These are phyloP conservation scores for Seriola rivoliana DNA, from an alignment of 2,113 vertebrate genomes.

Conservation along the genomic window DNA sequence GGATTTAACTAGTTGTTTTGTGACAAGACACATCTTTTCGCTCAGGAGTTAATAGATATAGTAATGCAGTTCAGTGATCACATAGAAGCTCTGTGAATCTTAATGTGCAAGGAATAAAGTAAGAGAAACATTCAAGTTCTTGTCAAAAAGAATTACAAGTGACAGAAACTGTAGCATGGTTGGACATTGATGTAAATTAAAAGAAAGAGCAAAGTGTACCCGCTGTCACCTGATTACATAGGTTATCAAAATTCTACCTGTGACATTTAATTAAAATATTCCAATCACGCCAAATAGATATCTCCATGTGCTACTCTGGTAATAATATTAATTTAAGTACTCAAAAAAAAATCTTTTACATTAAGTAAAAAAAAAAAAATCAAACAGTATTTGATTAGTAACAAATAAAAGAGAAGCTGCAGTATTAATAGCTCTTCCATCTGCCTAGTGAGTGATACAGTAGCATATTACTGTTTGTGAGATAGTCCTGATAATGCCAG, in stretches of 20 bases:
- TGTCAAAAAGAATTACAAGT: not conserved
- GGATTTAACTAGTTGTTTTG: not conserved
- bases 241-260: not conserved
- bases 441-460: slow-evolving; percentile 48
- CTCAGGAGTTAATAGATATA: not conserved
- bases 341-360: slow-evolving; percentile 20
- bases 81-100: not conserved
- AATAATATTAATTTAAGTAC: not conserved
- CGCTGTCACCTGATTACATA: not conserved
- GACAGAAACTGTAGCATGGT: not conserved
- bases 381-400: slow-evolving; percentile 33
- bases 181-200: slow-evolving; percentile 20
- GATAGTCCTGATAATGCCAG: slow-evolving; percentile 40
- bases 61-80: not conserved
- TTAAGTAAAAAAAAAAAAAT: slow-evolving; percentile 23
- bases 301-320: not conserved
- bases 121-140: not conserved
- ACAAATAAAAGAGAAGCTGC: slow-evolving; percentile 46
- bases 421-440: slow-evolving; percentile 35
- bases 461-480: slow-evolving; percentile 52
- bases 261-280: slow-evolving; percentile 24
- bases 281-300: slow-evolving; percentile 5
- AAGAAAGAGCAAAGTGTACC: not conserved
- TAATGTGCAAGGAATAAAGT: not conserved
- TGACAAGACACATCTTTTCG: not conserved